These are phyloP conservation scores for Melikaiella ostensackeni DNA, from an alignment of 2,888 invertebrate genomes.

Conservation along the genomic window DNA sequence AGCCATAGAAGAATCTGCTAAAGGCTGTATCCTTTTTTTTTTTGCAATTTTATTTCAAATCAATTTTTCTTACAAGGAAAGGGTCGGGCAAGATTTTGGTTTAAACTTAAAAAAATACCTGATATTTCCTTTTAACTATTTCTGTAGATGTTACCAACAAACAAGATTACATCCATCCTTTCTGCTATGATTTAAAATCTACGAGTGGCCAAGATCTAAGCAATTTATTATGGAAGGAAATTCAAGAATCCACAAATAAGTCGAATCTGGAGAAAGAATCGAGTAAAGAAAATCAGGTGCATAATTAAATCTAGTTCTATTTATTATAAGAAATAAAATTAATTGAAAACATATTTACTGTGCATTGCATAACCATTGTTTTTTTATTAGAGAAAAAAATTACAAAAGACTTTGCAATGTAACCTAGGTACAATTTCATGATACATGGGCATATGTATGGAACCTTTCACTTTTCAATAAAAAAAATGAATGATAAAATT, in stretches of 20 bases:
- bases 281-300: background rate
- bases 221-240: conserved; percentile 30
- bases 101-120: too few relatives aligned
- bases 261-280: background rate
- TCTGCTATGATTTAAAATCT: background rate
- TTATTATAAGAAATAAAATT: background rate
- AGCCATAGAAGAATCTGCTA: background rate
- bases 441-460: too few relatives aligned
- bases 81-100: too few relatives aligned
- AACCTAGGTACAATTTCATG: too few relatives aligned
- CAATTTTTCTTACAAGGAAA: too few relatives aligned
- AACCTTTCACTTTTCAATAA: too few relatives aligned
- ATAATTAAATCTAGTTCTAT: background rate
- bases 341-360: too few relatives aligned
- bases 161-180: conserved; percentile 13
- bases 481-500: too few relatives aligned
- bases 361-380: too few relatives aligned
- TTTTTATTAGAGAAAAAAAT: too few relatives aligned
- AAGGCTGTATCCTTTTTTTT: conserved; percentile 37
- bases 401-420: too few relatives aligned
- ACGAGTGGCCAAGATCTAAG: background rate
- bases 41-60: background rate
- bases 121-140: background rate
- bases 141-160: conserved; percentile 8
- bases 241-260: background rate